A percentile compares a stretch with the other conserved stretches of the same genome.
phyloP scores from a whole-genome alignment of 2,113 vertebrate species.

The Mixornis gularis region DNA sequence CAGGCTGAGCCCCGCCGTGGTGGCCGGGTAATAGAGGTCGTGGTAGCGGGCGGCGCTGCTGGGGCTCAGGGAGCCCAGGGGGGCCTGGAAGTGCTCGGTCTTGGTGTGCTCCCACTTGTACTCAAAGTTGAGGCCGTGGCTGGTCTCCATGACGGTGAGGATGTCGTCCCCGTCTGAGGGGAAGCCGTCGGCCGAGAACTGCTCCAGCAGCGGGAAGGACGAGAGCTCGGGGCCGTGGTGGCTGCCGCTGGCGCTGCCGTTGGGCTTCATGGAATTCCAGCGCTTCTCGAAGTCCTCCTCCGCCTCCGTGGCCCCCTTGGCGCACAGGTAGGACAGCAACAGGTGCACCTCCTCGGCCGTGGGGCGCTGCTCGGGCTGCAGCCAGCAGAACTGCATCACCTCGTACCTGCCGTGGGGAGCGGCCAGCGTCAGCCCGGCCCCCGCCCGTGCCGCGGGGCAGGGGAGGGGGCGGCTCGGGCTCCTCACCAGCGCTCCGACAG shows the following conservation, averaged over 20 bases:
- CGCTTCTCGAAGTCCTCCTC: constrained; percentile 94
- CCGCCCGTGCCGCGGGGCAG: background rate
- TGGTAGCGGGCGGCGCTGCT: constrained; percentile 71
- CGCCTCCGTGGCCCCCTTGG: constrained; percentile 84
- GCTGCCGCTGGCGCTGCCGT: constrained; percentile 56
- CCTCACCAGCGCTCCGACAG: constrained; percentile 93
- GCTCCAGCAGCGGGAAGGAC: constrained; percentile 92
- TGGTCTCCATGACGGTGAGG: constrained; percentile 93
- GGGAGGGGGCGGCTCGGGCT: background rate
- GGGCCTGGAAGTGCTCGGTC: constrained; percentile 70
- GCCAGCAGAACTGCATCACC: constrained; percentile 99
- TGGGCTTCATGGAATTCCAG: constrained; percentile 91
- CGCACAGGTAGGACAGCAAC: constrained; percentile 90
- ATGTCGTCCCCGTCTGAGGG: constrained; percentile 88
- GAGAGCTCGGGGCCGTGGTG: constrained; percentile 71
- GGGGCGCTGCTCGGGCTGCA: constrained; percentile 92
- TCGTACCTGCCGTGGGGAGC: constrained; percentile 81
- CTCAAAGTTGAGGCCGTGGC: constrained; percentile 93
- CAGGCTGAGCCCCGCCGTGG: constrained; percentile 48
- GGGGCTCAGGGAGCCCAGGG: constrained; percentile 67
- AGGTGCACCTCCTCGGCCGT: constrained; percentile 92
- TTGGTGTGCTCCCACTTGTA: constrained; percentile 92
- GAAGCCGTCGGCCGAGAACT: constrained; percentile 83
- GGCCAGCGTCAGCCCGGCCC: background rate
- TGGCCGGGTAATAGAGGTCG: constrained; percentile 80